Conservation (phyloP, 2,888 invertebrate species). For the Acanthococcus lagerstroemiae region DNA sequence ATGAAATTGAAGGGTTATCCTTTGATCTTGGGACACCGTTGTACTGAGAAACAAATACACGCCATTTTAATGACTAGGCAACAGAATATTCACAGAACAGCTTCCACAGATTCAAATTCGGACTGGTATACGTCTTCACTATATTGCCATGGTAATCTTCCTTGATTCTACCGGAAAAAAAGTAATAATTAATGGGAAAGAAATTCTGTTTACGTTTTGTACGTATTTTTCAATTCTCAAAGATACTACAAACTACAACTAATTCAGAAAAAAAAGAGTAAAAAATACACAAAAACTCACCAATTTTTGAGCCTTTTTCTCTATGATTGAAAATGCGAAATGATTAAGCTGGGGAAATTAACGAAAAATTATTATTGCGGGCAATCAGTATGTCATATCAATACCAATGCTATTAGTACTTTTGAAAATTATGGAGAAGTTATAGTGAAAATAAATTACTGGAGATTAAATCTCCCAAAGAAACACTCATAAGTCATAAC, state of each 20-base stretch:
- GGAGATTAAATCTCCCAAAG: too few species aligned
- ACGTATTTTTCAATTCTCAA: neutral
- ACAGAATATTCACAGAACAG: neutral
- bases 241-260: slow-evolving; percentile 31
- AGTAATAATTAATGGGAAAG: neutral
- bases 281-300: slow-evolving; percentile 38
- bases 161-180: slow-evolving; percentile 17
- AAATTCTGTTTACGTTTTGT: neutral
- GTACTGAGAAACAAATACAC: too few species aligned
- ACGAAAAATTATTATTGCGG: slow-evolving; percentile 31
- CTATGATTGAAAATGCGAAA: slow-evolving; percentile 64
- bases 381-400: too few species aligned
- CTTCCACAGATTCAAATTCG: slow-evolving; percentile 7
- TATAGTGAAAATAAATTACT: too few species aligned
- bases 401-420: too few species aligned
- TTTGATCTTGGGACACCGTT: too few species aligned
- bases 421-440: too few species aligned
- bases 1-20: too few species aligned
- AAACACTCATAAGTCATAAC: too few species aligned
- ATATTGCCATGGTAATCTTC: slow-evolving; percentile 22
- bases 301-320: slow-evolving; percentile 62
- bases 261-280: slow-evolving; percentile 1
- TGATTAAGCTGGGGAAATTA: slow-evolving; percentile 53
- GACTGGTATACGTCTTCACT: slow-evolving; percentile 24
- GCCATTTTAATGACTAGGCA: too few species aligned